phyloP scores from a whole-genome alignment of 1,140 invertebrate genomes.

The Akabosia matsudoensis region DNA sequence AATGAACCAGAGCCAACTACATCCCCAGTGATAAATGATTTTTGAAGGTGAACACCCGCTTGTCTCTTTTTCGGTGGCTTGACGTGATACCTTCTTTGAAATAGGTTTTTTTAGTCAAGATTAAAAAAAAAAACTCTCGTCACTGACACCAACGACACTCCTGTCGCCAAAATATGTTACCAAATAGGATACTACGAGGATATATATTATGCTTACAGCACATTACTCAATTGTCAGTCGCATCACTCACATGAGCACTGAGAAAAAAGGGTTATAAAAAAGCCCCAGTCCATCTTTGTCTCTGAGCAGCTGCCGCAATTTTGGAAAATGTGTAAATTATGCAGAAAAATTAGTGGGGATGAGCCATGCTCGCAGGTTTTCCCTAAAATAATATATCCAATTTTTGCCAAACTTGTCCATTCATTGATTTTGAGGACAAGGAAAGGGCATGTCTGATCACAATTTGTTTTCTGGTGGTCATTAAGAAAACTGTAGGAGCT shows the following conservation, averaged over 20 bases:
- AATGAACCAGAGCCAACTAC: neutral
- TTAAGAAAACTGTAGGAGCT: too few relatives aligned
- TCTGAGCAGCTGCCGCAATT: neutral
- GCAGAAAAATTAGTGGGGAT: neutral
- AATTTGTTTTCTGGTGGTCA: too few relatives aligned
- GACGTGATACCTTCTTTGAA: too few relatives aligned
- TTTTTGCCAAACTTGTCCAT: neutral
- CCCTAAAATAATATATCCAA: neutral
- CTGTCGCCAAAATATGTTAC: too few relatives aligned
- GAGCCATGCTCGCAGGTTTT: neutral
- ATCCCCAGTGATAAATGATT: neutral
- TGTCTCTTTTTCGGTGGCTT: neutral
- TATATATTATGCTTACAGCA: too few relatives aligned
- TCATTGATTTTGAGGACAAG: neutral
- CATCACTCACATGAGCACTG: neutral
- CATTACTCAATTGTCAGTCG: too few relatives aligned
- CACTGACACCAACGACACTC: too few relatives aligned
- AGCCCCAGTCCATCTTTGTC: neutral
- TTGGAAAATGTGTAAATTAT: conserved; percentile 15
- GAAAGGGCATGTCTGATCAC: too few relatives aligned
- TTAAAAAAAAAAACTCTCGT: too few relatives aligned
- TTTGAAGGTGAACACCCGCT: neutral
- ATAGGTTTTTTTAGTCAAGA: too few relatives aligned
- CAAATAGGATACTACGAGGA: too few relatives aligned
- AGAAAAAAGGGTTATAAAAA: neutral